Evolutionary conservation across 1,140 invertebrate genomes (phyloP).

Genomic region (Temnothorax nylanderi): DNA sequence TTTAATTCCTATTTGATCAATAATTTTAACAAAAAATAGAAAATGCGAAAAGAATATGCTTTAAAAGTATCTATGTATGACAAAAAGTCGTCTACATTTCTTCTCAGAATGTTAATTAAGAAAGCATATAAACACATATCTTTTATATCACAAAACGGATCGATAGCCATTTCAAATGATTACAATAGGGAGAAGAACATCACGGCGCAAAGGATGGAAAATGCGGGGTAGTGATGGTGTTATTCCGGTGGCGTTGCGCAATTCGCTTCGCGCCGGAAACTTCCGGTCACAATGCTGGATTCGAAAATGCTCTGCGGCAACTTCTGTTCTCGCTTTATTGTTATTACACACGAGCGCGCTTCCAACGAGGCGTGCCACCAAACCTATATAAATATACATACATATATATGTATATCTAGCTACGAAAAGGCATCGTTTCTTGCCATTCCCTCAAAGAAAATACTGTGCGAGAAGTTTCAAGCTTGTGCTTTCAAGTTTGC

Average conservation of each 20-base stretch:
- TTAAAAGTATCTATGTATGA: neutral
- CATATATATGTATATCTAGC: neutral
- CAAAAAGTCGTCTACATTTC: neutral
- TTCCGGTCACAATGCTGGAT: slow-evolving; percentile 55
- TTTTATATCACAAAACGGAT: slow-evolving; percentile 15
- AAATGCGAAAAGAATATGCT: neutral
- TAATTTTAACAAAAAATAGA: neutral
- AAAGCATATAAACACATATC: neutral
- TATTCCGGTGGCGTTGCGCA: slow-evolving; percentile 68
- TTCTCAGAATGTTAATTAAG: neutral
- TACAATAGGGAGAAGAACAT: slow-evolving; percentile 36
- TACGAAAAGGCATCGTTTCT: slow-evolving; percentile 26
- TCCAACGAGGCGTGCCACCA: slow-evolving; percentile 49
- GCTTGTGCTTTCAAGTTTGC: neutral
- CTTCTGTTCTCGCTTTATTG: slow-evolving; percentile 72
- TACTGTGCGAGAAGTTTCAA: neutral
- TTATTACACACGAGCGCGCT: slow-evolving; percentile 49
- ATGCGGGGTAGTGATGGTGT: slow-evolving; percentile 33
- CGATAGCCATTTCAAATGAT: neutral
- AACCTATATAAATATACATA: neutral
- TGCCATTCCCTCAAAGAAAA: slow-evolving; percentile 7
- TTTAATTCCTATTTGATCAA: slow-evolving; percentile 1
- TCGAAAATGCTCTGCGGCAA: slow-evolving; percentile 63
- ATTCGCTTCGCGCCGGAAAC: slow-evolving; percentile 65
- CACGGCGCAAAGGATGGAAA: slow-evolving; percentile 50